Percentiles rank a stretch among this genome's conserved stretches.
phyloP scores from a whole-genome alignment of 2,888 invertebrate species.

The Clivina fossor region DNA sequence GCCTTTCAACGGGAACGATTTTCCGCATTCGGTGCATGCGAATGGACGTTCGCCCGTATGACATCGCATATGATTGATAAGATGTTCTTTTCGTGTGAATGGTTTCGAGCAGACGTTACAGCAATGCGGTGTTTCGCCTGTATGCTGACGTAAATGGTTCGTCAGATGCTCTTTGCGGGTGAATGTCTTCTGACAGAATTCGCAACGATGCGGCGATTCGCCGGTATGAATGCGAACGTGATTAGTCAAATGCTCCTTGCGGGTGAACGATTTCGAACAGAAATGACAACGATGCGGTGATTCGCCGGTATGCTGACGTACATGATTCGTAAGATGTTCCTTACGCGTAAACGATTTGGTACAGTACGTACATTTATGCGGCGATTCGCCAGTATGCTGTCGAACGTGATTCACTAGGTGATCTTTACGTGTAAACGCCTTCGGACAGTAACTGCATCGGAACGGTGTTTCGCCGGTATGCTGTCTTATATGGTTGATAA shows the following conservation, averaged over 20 bases:
- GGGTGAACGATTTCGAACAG: conserved; percentile 82
- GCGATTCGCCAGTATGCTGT: conserved; percentile 73
- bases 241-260: conserved; percentile 84
- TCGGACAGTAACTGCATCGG: conserved; percentile 82
- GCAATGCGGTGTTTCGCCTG: conserved; percentile 70
- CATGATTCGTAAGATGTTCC: conserved; percentile 82
- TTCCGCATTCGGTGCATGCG: conserved; percentile 83
- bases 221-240: conserved; percentile 71
- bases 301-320: conserved; percentile 85
- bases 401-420: conserved; percentile 75
- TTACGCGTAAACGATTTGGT: conserved; percentile 78
- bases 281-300: conserved; percentile 84
- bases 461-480: conserved; percentile 77
- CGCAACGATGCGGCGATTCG: conserved; percentile 70
- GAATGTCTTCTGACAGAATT: conserved; percentile 70
- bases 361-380: conserved; percentile 76
- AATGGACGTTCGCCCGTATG: conserved; percentile 81
- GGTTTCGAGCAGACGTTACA: conserved; percentile 75
- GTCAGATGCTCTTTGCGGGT: conserved; percentile 72
- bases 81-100: conserved; percentile 73
- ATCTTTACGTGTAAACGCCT: conserved; percentile 82
- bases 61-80: conserved; percentile 76
- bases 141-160: conserved; percentile 71
- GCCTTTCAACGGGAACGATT: conserved; percentile 82
- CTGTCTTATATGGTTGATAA: conserved; percentile 82